A percentile compares a stretch with the other conserved stretches of the same genome.
phyloP scores from a whole-genome alignment of 2,888 invertebrate genomes.

The Seira sanloemensis region DNA sequence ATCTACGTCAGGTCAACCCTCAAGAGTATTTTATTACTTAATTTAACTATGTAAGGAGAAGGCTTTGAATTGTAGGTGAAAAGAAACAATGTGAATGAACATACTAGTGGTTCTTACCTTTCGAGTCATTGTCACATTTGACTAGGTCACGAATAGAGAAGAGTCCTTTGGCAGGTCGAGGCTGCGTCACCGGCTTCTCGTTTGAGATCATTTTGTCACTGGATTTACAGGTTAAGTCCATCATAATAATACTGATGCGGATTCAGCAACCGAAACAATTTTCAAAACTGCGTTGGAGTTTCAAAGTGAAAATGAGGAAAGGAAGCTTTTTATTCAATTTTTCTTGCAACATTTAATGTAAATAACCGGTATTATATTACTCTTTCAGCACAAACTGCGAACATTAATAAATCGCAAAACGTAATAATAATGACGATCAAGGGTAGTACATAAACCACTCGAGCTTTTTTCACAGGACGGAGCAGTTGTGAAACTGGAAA shows the following conservation, averaged over 20 bases:
- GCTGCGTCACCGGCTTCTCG: slow-evolving; percentile 65
- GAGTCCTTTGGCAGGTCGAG: slow-evolving; percentile 71
- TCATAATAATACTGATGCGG: slow-evolving; percentile 66
- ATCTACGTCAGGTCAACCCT: too few relatives aligned
- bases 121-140: slow-evolving; percentile 71
- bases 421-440: not conserved
- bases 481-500: slow-evolving; percentile 53
- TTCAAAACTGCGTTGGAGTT: too few relatives aligned
- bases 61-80: too few relatives aligned
- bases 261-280: slow-evolving; percentile 26
- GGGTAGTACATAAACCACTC: not conserved
- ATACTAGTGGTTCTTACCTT: slow-evolving; percentile 67
- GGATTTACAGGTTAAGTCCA: slow-evolving; percentile 73
- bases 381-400: not conserved
- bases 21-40: too few relatives aligned
- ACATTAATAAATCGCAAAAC: not conserved
- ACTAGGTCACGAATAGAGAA: slow-evolving; percentile 73
- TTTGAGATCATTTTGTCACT: slow-evolving; percentile 72
- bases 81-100: too few relatives aligned
- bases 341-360: not conserved
- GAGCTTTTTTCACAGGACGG: too few relatives aligned
- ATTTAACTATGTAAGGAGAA: too few relatives aligned
- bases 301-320: too few relatives aligned
- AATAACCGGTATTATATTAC: not conserved
- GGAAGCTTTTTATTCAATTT: too few relatives aligned